phyloP scores from a whole-genome alignment of 2,113 vertebrate genomes.

The Euleptes europaea region DNA sequence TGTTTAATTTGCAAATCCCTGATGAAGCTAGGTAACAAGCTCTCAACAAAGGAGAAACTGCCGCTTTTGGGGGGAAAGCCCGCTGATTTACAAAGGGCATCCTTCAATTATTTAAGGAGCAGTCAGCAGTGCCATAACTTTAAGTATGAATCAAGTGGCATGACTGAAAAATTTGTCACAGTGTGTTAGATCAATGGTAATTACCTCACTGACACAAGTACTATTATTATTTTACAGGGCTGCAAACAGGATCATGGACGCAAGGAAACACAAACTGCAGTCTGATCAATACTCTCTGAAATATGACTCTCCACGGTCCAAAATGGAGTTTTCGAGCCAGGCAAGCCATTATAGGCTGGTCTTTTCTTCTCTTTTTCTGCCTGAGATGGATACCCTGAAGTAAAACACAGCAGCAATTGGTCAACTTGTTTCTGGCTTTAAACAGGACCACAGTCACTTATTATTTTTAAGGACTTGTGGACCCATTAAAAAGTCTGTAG shows the following conservation, averaged over 20 bases:
- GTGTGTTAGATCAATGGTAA: constrained; percentile 96
- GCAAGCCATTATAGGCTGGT: constrained; percentile 87
- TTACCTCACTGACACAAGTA: constrained; percentile 97
- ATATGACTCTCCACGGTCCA: constrained; percentile 88
- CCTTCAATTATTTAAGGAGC: constrained; percentile 78
- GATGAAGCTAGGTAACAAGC: constrained; percentile 65
- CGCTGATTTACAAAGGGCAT: constrained; percentile 74
- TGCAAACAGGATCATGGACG: constrained; percentile 90
- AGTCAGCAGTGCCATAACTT: constrained; percentile 76
- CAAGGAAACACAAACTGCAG: constrained; percentile 81
- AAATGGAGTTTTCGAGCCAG: constrained; percentile 87
- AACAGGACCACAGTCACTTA: constrained; percentile 74
- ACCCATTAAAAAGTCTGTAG: constrained; percentile 64
- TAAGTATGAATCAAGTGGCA: constrained; percentile 88
- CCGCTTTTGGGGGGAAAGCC: constrained; percentile 61
- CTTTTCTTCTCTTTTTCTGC: constrained; percentile 61
- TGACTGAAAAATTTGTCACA: constrained; percentile 90
- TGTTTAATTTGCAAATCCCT: constrained; percentile 71
- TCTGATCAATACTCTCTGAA: constrained; percentile 91
- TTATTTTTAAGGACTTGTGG: constrained; percentile 72
- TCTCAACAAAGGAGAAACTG: constrained; percentile 68
- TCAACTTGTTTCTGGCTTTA: constrained; percentile 73
- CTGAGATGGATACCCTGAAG: constrained; percentile 74
- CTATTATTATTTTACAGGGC: constrained; percentile 99
- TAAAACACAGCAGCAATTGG: constrained; percentile 74